These are phyloP conservation scores for Ophiodon elongatus DNA, from an alignment of 2,113 vertebrate genomes.

Conservation along the genomic window DNA sequence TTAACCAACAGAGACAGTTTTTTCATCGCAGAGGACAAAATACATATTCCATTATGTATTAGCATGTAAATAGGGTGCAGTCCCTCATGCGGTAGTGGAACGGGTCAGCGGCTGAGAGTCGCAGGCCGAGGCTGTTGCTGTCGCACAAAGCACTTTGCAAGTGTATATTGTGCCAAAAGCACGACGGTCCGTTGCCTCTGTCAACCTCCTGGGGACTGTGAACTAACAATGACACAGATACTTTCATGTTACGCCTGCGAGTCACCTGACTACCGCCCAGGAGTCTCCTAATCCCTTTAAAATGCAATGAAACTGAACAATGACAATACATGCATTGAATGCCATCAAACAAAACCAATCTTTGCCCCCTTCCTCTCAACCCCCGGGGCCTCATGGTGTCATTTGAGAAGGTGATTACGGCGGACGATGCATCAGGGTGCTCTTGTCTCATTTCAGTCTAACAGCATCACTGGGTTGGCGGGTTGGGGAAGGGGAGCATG, in stretches of 20 bases:
- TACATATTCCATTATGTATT: too few species aligned
- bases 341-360: conserved; percentile 62
- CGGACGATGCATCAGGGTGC: conserved; percentile 58
- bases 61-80: too few species aligned
- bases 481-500: conserved; percentile 37
- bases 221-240: conserved; percentile 6
- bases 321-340: conserved; percentile 36
- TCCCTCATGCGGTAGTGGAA: too few species aligned
- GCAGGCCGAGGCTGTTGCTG: not conserved
- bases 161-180: not conserved
- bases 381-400: conserved; percentile 28
- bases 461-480: conserved; percentile 48
- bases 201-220: not conserved
- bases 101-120: too few species aligned
- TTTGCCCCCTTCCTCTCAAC: conserved; percentile 2
- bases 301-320: conserved; percentile 46
- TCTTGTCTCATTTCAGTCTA: conserved; percentile 44
- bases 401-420: conserved; percentile 65
- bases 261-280: conserved; percentile 39
- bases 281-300: conserved; percentile 45
- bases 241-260: conserved; percentile 22
- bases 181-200: not conserved
- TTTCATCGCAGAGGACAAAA: too few species aligned
- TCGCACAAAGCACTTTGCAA: too few species aligned
- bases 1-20: too few species aligned